Evolutionary conservation across 2,888 invertebrate genomes (phyloP), one percentile per base, ranked within the genome.

Genomic region (Synergus itoensis): DNA sequence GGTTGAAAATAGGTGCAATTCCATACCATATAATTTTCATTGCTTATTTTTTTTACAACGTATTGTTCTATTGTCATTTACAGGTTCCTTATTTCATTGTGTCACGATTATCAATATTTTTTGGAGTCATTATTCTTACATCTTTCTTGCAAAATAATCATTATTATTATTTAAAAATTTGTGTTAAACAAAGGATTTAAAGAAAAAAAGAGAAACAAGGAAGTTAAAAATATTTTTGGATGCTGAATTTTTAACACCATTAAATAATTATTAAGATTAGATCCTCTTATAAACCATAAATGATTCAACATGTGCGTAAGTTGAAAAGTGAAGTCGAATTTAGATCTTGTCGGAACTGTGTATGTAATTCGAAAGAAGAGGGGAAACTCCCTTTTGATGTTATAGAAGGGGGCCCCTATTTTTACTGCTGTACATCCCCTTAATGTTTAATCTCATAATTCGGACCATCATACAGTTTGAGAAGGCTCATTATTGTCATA

Each of bases 341-440:
- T 53, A 73, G 73, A 36, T 73, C 73, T 53, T 73, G 53, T 73
- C 53, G 53, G 73, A 73, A 73, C 48, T n/a, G 28, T 28, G 28
- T 28, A 5, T 21, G 53, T 40, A 73, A 73, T 73, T 73, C 36
- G n/a, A 53, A 73, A 28, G 48, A 45, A 45, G 73, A 53, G 73
- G 73, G 36, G 36, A 45, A 73, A 53, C 53, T 73, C 53, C 53
- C 73, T 73, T 48, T 73, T 53, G 73, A 73, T 73, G 36, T 73
- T 36, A 36, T 36, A 36, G 1, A 73, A 73, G 36, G 48, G 45
- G 73, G 73, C 53, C 73, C 73, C 73, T 73, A 73, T 73, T 53
- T 73, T 53, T 53, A 73, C 36, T 14, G 28, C 45, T 40, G 45
- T 9, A 73, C 16, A 73, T 36, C 53, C 53, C 36, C 53, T 73